A percentile compares a stretch with the other conserved stretches of the same genome.
These are phyloP conservation scores for Lithophane leautieri DNA, from an alignment of 2,888 invertebrate genomes.

Conservation along the genomic window DNA sequence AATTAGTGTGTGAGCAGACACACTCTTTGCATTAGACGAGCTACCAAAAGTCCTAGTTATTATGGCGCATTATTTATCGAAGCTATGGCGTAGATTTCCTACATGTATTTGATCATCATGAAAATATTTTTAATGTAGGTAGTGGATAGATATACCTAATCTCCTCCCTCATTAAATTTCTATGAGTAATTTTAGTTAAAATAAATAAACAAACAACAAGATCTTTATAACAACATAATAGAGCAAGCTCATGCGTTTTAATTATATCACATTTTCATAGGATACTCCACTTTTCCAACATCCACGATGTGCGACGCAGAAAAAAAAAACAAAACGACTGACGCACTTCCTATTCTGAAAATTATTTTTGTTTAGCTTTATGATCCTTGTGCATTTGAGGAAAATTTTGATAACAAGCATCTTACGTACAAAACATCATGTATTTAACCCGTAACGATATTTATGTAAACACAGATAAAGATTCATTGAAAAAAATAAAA, in stretches of 20 bases:
- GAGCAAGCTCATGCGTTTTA: not conserved
- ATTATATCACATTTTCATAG: constrained; percentile 1
- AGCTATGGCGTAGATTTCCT: too few species aligned
- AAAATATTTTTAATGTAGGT: not conserved
- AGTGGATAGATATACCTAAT: not conserved
- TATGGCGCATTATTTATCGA: not conserved
- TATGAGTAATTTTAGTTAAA: not conserved
- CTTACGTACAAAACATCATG: constrained; percentile 30
- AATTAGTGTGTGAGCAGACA: too few species aligned
- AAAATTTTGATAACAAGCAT: constrained; percentile 26
- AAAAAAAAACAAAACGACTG: constrained; percentile 26
- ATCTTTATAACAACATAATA: not conserved
- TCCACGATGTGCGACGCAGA: not conserved
- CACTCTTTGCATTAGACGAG: not conserved
- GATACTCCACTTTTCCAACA: not conserved
- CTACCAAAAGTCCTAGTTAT: not conserved
- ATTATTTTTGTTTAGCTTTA: constrained; percentile 6
- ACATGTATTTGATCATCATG: not conserved
- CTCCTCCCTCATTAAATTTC: not conserved
- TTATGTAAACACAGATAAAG: constrained; percentile 44
- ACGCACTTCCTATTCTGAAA: not conserved
- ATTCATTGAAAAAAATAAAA: constrained; percentile 23
- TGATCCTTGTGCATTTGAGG: constrained; percentile 22
- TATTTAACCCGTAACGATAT: constrained; percentile 35
- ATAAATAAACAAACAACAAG: not conserved